Conservation (phyloP, 2,113 vertebrate genomes). For the Gasterosteus nipponicus region DNA sequence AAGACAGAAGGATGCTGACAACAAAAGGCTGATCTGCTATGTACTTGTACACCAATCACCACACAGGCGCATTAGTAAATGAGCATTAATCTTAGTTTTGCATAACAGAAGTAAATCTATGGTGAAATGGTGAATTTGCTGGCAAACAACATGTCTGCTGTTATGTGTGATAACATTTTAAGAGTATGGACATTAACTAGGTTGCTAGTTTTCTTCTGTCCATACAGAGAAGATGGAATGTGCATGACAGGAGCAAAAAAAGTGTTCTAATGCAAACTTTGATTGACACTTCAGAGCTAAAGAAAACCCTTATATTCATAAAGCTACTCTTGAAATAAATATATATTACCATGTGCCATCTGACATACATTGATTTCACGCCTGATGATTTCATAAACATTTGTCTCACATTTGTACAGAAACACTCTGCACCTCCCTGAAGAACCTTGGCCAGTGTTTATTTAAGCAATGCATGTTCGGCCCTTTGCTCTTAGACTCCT, state of each 20-base stretch:
- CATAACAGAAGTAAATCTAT: neutral
- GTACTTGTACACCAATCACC: neutral
- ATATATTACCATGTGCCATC: constrained; percentile 60
- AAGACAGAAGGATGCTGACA: constrained; percentile 10
- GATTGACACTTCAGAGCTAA: constrained; percentile 58
- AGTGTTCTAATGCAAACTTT: constrained; percentile 59
- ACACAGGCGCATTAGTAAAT: neutral
- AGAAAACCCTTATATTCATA: constrained; percentile 42
- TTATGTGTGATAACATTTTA: neutral
- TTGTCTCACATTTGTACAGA: constrained; percentile 30
- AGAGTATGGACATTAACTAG: constrained; percentile 2
- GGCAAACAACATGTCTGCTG: neutral
- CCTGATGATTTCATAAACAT: constrained; percentile 26
- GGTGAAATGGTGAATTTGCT: neutral
- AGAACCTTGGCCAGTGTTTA: constrained; percentile 17
- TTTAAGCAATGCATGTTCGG: constrained; percentile 40
- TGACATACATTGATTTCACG: constrained; percentile 39
- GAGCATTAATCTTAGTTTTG: constrained; percentile 3
- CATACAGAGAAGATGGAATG: constrained; percentile 40
- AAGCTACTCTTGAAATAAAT: constrained; percentile 63
- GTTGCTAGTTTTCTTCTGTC: constrained; percentile 2
- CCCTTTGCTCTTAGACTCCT: constrained; percentile 29
- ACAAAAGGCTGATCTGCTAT: neutral
- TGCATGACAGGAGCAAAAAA: constrained; percentile 40
- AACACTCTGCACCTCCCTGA: constrained; percentile 37